These are phyloP conservation scores for Pogonophryne albipinna DNA, from an alignment of 2,797 vertebrate genomes.

Conservation along the genomic window DNA sequence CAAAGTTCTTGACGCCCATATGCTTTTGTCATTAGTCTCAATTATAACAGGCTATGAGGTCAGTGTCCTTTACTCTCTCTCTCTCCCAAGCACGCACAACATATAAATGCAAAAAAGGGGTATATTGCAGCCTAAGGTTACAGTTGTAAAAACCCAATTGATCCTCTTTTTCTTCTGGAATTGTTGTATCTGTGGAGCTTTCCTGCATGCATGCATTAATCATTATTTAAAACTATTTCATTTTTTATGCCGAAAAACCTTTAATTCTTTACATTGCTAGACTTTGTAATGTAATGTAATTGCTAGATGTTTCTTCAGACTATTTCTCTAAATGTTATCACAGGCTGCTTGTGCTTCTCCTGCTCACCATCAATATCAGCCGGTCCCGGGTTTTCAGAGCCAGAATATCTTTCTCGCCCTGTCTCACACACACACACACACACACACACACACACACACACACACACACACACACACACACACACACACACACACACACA, in stretches of 20 bases:
- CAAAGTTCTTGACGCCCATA: conserved; percentile 73
- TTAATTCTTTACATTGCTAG: neutral
- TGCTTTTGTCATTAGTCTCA: conserved; percentile 83
- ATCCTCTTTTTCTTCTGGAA: neutral
- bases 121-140: neutral
- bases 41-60: conserved; percentile 75
- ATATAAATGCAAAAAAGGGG: neutral
- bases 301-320: neutral
- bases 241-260: neutral
- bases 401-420: too few relatives aligned
- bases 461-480: too few relatives aligned
- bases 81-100: neutral
- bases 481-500: too few relatives aligned
- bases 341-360: too few relatives aligned
- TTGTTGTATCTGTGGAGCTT: neutral
- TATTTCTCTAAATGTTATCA: conserved; percentile 21
- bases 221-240: conserved; percentile 7
- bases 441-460: too few relatives aligned
- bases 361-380: too few relatives aligned
- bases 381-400: too few relatives aligned
- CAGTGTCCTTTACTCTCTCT: conserved; percentile 49
- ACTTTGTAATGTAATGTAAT: neutral
- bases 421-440: too few relatives aligned
- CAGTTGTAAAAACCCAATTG: neutral
- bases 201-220: neutral